Base-by-base conservation (phyloP, 1,140 invertebrate species). In the Bombus superbus region DNA sequence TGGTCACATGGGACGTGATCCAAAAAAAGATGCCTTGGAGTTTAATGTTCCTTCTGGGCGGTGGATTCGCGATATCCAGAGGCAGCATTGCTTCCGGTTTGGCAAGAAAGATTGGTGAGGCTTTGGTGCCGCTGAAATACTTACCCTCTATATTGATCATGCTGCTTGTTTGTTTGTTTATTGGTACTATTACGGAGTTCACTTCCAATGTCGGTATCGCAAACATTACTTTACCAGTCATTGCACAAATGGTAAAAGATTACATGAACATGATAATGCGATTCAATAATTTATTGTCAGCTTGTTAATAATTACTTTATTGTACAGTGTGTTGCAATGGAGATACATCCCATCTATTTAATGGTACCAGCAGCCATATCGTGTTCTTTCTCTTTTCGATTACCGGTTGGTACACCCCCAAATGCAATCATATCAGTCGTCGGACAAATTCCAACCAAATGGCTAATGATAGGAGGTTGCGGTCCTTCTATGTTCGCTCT, bases 391-490 rank as follows among this genome's bases (percentile, higher is more conserved):
- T 96, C 97, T 8, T 97, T 97, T 95, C 95, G 95, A 89, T 95
- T 97, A 91, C 98, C 98, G 0, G 97, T 98, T 8, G 96, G 96
- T 8, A 97, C 97, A 0, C 98, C 98, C 15, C 98, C 98, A 64
- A 99, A 99, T 94, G 98, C 98, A 3, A 98, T 99, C 85, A 97
- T 98, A 2, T 97, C 98, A 22, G 96, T 96, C 2, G 96, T 97
- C 44, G 97, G 97, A 1, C 96, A 97, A 86, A 97, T 98, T 90
- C 96, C 96, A 53, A 97, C 97, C 1, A 96, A 96, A 81, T 97
- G 97, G 91, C 97, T 98, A 96, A 96, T 97, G 68, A 86, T 93
- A 40, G 94, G 92, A 68, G 95, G 95, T 2, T 89, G 94, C 25
- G 91, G 89, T 0, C 93, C 95, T 35, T 81, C 93, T 0, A 62